Evolutionary conservation across 2,888 invertebrate species (phyloP), one percentile per base, ranked within the genome.

Genomic region (Standfussiana lucernea): DNA sequence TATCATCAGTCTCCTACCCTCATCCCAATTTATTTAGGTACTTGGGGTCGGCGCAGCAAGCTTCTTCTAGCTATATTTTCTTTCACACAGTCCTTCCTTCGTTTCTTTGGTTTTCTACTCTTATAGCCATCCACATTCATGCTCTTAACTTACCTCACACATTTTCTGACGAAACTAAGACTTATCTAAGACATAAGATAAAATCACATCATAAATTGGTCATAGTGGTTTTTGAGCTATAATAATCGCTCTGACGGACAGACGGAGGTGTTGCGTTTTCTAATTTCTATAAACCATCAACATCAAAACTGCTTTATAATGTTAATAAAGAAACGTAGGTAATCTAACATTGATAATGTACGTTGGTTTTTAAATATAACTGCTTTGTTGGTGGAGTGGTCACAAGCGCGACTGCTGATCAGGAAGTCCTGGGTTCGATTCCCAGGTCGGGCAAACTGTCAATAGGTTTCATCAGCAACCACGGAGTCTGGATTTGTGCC

Each of bases 141-240:
- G 13, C 5, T 21, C 24, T 15, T 2, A 61, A 50, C 32, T 59
- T 91, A 94, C 82, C 91, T 24, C 24, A 62, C 4, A n/a, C 10
- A 65, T n/a, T 13, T 53, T n/a, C 0, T 13, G n/a, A 28, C 15
- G 28, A 56, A 50, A 28, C 18, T 56, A 28, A 56, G 0, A 28
- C 15, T 28, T 28, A 28, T 28, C 28, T 28, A 1, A 28, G 53
- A 50, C 8, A 56, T 15, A 28, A 15, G 13, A 13, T 6, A 28
- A 53, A 2, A 56, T 56, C 15, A 56, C 56, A 15, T 28, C 56
- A 15, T 28, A 56, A 15, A 53, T 53, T 53, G 5, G 13, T 13
- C n/a, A 53, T n/a, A n/a, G 1, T 53, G n/a, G 11, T 50, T 50
- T 50, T 10, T 4, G 11, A 53, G n/a, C n/a, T n/a, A 53, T n/a